Base-by-base conservation (phyloP, 2,797 vertebrate species). In the Schizopygopsis malacanthus region DNA sequence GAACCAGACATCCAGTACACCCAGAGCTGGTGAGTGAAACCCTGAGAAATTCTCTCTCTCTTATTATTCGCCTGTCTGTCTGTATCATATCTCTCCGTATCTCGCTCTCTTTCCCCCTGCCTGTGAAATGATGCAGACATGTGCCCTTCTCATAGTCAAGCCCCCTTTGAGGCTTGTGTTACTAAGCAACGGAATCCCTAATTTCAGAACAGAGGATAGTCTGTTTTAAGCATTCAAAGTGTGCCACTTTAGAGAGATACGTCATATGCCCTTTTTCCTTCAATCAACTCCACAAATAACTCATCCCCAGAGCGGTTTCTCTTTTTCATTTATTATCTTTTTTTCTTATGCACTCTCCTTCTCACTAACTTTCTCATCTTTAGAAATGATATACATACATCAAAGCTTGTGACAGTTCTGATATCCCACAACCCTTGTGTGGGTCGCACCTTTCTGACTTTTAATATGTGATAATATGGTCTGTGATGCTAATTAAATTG, bases 171-270 rank as follows among this genome's bases (percentile, higher is more conserved):
- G 90, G 87, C 88, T 78, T 52, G 80, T 82, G 95, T 96, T 95
- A 94, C 95, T 95, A 94, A 93, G 95, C 91, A 95, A 95, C 95
- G 82, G 91, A 91, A 93, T 91, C 91, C 90, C 93, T 92, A 81
- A 87, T 93, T 90, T 90, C 85, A 87, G 89, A 91, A 90, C 87
- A 91, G 87, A 88, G 91, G 89, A 81, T 82, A 86, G 85, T 90
- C 88, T 85, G 90, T 93, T 85, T 91, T 89, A 88, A 88, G 91
- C 87, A 89, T 93, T 94, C 88, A 94, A 91, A 94, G 93, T 91
- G 86, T 61, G 87, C 85, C 47, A 87, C 89, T 82, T 87, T 84
- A 82, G 70, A 87, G 41, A 77, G 72, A 86, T 83, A 78, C 15
- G 28, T 76, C 73, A 81, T 71, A 47, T 65, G 52, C 67, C 39